A percentile compares a stretch with the other conserved stretches of the same genome.
phyloP scores from a whole-genome alignment of 1,140 invertebrate genomes.

The Lysiphlebus fabarum region DNA sequence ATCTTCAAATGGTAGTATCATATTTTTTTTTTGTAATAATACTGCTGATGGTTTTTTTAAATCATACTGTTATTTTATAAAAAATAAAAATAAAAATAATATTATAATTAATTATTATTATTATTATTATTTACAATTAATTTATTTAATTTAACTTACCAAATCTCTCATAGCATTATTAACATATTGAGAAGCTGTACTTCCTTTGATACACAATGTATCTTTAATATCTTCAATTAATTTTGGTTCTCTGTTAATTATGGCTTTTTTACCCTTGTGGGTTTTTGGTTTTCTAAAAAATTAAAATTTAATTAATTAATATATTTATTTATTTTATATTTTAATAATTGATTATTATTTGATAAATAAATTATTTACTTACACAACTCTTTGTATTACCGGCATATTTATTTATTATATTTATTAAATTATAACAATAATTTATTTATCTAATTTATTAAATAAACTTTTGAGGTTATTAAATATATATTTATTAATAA shows the following conservation, averaged over 20 bases:
- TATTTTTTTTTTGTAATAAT: conserved; percentile 77
- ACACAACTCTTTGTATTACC: conserved; percentile 52
- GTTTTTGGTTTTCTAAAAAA: conserved; percentile 80
- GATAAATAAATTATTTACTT: conserved; percentile 33
- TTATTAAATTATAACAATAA: too few species aligned
- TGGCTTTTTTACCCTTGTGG: conserved; percentile 78
- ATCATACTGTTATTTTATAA: conserved; percentile 67
- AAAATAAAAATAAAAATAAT: conserved; percentile 34
- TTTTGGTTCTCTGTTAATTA: conserved; percentile 81
- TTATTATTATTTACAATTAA: conserved; percentile 15
- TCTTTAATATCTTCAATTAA: conserved; percentile 85
- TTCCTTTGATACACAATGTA: conserved; percentile 80
- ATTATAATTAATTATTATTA: background rate
- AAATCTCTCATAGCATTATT: conserved; percentile 83
- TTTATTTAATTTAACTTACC: conserved; percentile 53
- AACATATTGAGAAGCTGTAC: conserved; percentile 75
- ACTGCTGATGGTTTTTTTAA: conserved; percentile 83
- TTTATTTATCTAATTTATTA: too few species aligned
- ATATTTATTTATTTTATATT: conserved; percentile 4
- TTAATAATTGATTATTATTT: conserved; percentile 6
- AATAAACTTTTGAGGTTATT: too few species aligned
- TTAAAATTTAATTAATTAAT: conserved; percentile 8
- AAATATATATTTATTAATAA: too few species aligned
- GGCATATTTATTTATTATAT: conserved; percentile 35
- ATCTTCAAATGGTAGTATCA: conserved; percentile 85